Evolutionary conservation across 2,888 invertebrate species (phyloP), one percentile per base, ranked within the genome.

Genomic region (Tyria jacobaeae): DNA sequence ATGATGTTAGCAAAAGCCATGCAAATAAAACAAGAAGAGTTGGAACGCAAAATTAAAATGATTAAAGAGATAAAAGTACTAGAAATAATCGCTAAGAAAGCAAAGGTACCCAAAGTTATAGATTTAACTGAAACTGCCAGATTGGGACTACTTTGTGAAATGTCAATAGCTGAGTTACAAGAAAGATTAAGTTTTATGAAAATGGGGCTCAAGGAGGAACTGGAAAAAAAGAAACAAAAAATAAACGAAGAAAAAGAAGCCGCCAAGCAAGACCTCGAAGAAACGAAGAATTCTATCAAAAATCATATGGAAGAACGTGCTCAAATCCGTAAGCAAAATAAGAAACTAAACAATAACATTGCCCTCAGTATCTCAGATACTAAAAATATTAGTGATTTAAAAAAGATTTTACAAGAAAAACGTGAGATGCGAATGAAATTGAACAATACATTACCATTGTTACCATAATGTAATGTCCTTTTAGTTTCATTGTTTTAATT

Each of bases 101-200:
- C 94, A 0, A 94, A 83, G 77, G 77, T 89, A 24, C 92, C 90
- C 4, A 94, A 92, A 85, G 92, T 95, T 54, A 92, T 95, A 69
- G 95, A 96, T 81, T 90, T 95, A 0, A 95, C 95, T 0, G 95
- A 95, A 84, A 89, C 94, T 17, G 89, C 94, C 34, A 95, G 95
- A 47, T 75, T 95, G 17, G 95, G 96, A 1, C 86, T 95, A 14
- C 76, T 96, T 31, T 95, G 95, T 81, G 95, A 96, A 89, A 96
- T 96, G 95, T 95, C 96, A 0, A 90, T 95, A 53, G 94, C 94
- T 9, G 95, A 96, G 83, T 79, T 96, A 54, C 94, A 95, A 77
- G 95, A 95, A 80, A 87, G 95, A 57, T 77, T 96, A 39, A 81
- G 74, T 57, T 76, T 90, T 27, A 84, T 94, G 72, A 95, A 94